Percentiles rank a stretch among this genome's conserved stretches.
These are phyloP conservation scores for Lamellibrachia luymesi DNA, from an alignment of 1,140 invertebrate genomes.

Conservation along the genomic window DNA sequence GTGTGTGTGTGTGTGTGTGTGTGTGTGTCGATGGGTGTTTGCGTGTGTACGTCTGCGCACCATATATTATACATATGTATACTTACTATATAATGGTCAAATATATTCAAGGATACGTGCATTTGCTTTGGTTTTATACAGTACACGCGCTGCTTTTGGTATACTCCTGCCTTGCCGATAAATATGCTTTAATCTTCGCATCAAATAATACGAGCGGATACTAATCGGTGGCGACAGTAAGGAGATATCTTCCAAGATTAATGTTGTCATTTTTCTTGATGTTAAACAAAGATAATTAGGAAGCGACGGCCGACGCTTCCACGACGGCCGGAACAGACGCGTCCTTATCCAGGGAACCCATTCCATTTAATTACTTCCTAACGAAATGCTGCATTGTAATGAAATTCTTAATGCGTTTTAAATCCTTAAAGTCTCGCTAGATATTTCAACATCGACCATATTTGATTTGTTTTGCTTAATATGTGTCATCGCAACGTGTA, in stretches of 20 bases:
- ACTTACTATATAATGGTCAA: too few species aligned
- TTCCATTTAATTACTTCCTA: not conserved
- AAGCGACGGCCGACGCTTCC: not conserved
- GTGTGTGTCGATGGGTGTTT: not conserved
- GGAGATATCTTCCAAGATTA: not conserved
- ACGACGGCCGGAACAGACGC: not conserved
- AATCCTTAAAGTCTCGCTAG: not conserved
- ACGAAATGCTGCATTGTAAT: not conserved
- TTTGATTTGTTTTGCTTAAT: not conserved
- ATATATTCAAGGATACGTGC: too few species aligned
- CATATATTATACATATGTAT: not conserved
- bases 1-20: too few species aligned
- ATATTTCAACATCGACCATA: not conserved
- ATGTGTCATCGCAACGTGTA: not conserved
- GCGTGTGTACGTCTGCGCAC: not conserved
- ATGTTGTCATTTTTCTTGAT: not conserved
- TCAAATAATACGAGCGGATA: not conserved
- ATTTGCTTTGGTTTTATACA: too few species aligned
- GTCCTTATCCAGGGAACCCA: not conserved
- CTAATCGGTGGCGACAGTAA: not conserved
- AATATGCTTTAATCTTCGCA: not conserved
- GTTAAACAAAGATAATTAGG: not conserved
- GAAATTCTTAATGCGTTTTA: not conserved
- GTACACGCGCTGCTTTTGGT: too few species aligned
- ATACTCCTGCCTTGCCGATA: not conserved